Evolutionary conservation across 2,113 vertebrate genomes (phyloP).

Genomic region (Rafetus swinhoei): DNA sequence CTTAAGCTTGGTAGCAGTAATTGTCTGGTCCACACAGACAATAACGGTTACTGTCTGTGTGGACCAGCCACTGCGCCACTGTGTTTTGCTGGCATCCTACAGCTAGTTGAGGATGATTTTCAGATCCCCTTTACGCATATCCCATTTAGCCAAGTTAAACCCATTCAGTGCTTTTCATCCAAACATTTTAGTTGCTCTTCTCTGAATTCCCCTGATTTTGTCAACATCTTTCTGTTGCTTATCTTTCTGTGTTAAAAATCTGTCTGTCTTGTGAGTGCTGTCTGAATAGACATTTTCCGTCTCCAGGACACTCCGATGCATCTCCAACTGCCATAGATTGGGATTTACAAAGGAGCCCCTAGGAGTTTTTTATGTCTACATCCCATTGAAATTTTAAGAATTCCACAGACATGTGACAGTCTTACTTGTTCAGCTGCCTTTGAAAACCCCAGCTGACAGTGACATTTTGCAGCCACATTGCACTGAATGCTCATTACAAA

Average conservation of each 20-base stretch:
- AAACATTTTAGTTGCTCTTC: background rate
- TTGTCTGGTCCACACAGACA: background rate
- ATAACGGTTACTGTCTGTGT: background rate
- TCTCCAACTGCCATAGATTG: background rate
- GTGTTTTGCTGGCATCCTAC: background rate
- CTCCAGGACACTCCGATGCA: background rate
- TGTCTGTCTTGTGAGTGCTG: background rate
- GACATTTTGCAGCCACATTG: background rate
- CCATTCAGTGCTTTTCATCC: background rate
- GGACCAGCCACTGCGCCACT: fast-evolving
- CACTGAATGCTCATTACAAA: background rate
- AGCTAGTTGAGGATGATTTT: background rate
- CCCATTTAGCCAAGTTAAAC: background rate
- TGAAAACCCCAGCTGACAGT: background rate
- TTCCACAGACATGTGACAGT: background rate
- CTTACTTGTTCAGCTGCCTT: background rate
- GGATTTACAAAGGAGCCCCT: background rate
- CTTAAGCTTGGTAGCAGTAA: background rate
- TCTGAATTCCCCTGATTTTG: background rate
- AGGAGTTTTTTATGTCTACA: background rate
- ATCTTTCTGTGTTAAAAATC: background rate
- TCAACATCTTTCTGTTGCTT: background rate
- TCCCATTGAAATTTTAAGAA: background rate
- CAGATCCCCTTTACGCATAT: background rate
- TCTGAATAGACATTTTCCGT: background rate